Percentiles rank a stretch among this genome's conserved stretches.
phyloP scores from a whole-genome alignment of 2,888 invertebrate genomes.

The Candidula unifasciata region DNA sequence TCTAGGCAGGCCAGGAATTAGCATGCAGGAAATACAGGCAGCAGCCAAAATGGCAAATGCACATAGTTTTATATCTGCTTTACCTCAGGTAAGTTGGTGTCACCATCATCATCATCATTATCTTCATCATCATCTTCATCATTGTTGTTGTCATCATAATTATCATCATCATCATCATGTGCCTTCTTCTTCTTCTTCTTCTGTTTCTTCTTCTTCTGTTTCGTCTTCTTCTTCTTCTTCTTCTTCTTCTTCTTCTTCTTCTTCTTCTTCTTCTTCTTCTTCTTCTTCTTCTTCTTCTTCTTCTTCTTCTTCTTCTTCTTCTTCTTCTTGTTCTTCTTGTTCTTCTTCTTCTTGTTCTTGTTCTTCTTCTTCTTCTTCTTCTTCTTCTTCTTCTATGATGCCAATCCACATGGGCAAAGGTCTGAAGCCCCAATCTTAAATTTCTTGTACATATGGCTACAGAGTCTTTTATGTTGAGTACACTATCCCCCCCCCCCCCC shows the following conservation, averaged over 20 bases:
- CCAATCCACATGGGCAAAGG: no score
- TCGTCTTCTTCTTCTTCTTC: background rate
- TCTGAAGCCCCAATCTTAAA: no score
- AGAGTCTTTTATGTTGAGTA: no score
- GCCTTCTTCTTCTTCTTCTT: background rate
- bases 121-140: no score
- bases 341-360: background rate
- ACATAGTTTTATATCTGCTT: slow-evolving; percentile 68
- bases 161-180: no score
- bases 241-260: background rate
- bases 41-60: slow-evolving; percentile 74
- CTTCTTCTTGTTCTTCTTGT: background rate
- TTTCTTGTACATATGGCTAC: no score
- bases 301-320: background rate
- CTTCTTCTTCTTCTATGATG: background rate
- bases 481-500: no score
- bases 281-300: background rate
- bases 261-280: background rate
- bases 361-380: background rate
- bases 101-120: no score
- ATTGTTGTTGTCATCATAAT: no score
- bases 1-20: slow-evolving; percentile 76
- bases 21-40: slow-evolving; percentile 70
- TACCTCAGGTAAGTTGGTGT: slow-evolving; percentile 64
- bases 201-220: slow-evolving; percentile 18